Evolutionary conservation across 2,888 invertebrate species (phyloP).

Genomic region (Silvanus unidentatus): DNA sequence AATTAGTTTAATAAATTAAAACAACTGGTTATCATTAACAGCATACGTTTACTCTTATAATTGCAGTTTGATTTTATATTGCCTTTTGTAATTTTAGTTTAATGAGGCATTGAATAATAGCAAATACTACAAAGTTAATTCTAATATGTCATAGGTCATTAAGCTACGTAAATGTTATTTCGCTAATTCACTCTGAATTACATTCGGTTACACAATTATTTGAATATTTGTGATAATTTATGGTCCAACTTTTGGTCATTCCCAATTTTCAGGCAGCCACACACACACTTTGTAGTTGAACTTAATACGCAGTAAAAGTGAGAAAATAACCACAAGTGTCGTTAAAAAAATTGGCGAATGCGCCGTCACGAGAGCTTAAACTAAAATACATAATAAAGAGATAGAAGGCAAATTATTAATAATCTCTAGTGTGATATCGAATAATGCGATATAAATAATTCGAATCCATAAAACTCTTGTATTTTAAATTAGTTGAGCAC

Average conservation of each 20-base stretch:
- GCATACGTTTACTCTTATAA: slow-evolving; percentile 15
- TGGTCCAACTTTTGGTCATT: neutral
- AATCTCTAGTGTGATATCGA: too few species aligned
- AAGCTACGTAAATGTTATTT: slow-evolving; percentile 10
- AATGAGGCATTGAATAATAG: slow-evolving; percentile 18
- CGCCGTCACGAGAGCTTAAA: too few species aligned
- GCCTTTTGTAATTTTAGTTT: slow-evolving; percentile 15
- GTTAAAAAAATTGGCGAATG: too few species aligned
- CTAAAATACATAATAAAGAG: too few species aligned
- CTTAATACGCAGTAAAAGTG: neutral
- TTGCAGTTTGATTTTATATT: slow-evolving; percentile 18
- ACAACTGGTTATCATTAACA: slow-evolving; percentile 7
- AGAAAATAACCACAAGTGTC: neutral
- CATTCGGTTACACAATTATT: slow-evolving; percentile 11
- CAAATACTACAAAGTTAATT: slow-evolving; percentile 16
- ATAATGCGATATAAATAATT: neutral
- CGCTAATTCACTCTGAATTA: slow-evolving; percentile 12
- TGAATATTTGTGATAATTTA: slow-evolving; percentile 12
- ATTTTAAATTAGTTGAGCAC: slow-evolving; percentile 1
- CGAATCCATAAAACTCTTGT: too few species aligned
- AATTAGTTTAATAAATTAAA: neutral
- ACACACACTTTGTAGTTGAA: neutral
- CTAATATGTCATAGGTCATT: slow-evolving; percentile 19
- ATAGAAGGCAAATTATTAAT: too few species aligned
- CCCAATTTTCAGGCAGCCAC: neutral